A percentile compares a stretch with the other conserved stretches of the same genome.
Evolutionary conservation across 2,888 invertebrate species (phyloP).

Genomic region (Drosophila fungiperda): DNA sequence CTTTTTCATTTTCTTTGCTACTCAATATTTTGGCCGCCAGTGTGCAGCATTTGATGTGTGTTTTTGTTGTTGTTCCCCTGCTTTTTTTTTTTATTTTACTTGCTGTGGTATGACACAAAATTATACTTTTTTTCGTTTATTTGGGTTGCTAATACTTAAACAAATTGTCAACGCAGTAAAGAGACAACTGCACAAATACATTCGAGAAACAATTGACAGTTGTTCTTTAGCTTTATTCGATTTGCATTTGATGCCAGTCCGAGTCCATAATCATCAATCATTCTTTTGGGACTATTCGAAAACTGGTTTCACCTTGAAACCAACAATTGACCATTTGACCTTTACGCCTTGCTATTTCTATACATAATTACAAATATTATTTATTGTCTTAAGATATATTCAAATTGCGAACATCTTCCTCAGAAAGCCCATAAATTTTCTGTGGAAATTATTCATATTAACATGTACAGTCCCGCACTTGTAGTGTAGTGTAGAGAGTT

Average conservation of each 20-base stretch:
- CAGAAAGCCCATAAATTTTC: conserved; percentile 5
- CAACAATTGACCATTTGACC: conserved; percentile 55
- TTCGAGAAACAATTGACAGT: conserved; percentile 15
- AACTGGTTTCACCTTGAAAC: conserved; percentile 46
- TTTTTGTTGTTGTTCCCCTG: conserved; percentile 38
- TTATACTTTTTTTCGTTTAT: conserved; percentile 56
- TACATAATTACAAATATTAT: conserved; percentile 15
- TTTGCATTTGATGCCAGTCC: conserved; percentile 3
- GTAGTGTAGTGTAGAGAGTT: conserved; percentile 40
- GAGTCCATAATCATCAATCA: conserved; percentile 4
- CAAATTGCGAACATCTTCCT: conserved; percentile 8
- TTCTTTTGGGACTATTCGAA: conserved; percentile 2
- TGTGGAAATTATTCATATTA: conserved; percentile 34
- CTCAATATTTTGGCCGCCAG: conserved; percentile 45
- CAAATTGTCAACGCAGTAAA: conserved; percentile 41
- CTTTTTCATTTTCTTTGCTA: conserved; percentile 17
- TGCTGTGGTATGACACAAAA: conserved; percentile 48
- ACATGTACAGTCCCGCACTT: conserved; percentile 27
- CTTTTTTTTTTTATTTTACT: conserved; percentile 52
- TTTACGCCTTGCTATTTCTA: conserved; percentile 42
- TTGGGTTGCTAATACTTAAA: conserved; percentile 68
- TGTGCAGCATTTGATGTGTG: conserved; percentile 64
- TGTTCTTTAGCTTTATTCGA: conserved; percentile 12
- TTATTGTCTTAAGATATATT: conserved; percentile 9
- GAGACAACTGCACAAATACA: conserved; percentile 25